A percentile compares a stretch with the other conserved stretches of the same genome.
These are phyloP conservation scores for Piaya cayana DNA, from an alignment of 2,113 vertebrate species.

Conservation along the genomic window DNA sequence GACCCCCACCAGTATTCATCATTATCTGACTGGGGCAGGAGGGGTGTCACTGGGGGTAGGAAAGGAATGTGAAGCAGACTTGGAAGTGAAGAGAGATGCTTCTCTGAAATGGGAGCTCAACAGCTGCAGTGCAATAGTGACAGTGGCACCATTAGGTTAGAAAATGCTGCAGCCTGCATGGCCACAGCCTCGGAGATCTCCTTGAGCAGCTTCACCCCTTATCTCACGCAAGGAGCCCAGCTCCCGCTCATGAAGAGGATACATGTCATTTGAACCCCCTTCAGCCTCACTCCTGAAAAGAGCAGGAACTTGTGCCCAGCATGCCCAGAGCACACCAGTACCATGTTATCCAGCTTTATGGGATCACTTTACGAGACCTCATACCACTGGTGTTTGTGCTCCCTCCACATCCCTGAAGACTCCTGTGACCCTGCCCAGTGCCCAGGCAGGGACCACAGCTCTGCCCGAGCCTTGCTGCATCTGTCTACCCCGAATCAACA, in stretches of 20 bases:
- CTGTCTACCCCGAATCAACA: not conserved
- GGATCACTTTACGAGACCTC: not conserved
- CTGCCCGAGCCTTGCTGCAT: not conserved
- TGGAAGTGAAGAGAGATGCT: not conserved
- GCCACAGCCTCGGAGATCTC: not conserved
- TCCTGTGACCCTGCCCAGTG: not conserved
- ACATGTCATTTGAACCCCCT: not conserved
- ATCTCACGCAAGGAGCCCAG: not conserved
- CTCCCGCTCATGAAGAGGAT: not conserved
- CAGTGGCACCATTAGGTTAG: not conserved
- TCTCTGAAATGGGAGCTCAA: not conserved
- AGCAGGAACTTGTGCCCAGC: not conserved
- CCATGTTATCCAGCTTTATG: not conserved
- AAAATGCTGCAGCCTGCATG: not conserved
- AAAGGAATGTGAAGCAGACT: not conserved
- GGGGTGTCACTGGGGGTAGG: not conserved
- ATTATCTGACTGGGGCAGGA: not conserved
- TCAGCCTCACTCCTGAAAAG: not conserved
- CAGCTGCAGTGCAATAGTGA: not conserved
- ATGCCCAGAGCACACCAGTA: not conserved
- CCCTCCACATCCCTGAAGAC: accelerated
- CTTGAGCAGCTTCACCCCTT: not conserved
- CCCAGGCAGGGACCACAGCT: not conserved
- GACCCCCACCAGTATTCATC: not conserved
- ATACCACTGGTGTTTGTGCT: not conserved